Evolutionary conservation across 2,888 invertebrate species (phyloP), one percentile per base, ranked within the genome.

Genomic region (Standfussiana lucernea): DNA sequence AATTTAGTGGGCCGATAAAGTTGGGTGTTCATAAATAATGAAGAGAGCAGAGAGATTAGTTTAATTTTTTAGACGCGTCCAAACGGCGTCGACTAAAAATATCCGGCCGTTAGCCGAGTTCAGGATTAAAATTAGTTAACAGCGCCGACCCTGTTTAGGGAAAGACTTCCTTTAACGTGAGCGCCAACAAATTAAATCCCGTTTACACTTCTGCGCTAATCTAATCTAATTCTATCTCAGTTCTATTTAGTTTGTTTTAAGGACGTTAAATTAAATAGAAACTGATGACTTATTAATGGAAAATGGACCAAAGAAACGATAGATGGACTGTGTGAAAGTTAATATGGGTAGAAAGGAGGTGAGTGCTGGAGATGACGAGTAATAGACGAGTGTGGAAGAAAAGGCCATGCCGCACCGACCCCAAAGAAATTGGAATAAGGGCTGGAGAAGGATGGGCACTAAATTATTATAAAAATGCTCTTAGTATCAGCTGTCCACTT

Each of bases 61-160:
- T 92, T 90, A 86, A 92, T 92, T 94, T 94, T 94, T 93, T 93
- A 93, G 91, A 90, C 92, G 91, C 93, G 92, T 92, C 92, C 91
- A 92, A 93, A 93, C 91, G 93, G 93, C 93, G 93, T 93, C 92
- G 86, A 90, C 94, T 92, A 92, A 94, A 96, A 95, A 95, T 95
- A 95, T 90, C 91, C 92, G 90, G 93, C 91, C 93, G 94, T 94
- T 93, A 93, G 92, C 90, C 90, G 91, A 83, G 85, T 89, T 91
- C 90, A 83, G 89, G 91, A 93, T 93, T 95, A 93, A 94, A 95
- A 95, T 95, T 95, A 95, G 94, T 94, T 91, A 91, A 91, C 91
- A 91, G 90, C 91, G 92, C 81, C 82, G 91, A 90, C 91, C 84
- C 89, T 87, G 84, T 88, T 87, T 85, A 88, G 85, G 80, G 87